Evolutionary conservation across 2,888 invertebrate species (phyloP), one percentile per base, ranked within the genome.

Genomic region (Apodemia hepburni): DNA sequence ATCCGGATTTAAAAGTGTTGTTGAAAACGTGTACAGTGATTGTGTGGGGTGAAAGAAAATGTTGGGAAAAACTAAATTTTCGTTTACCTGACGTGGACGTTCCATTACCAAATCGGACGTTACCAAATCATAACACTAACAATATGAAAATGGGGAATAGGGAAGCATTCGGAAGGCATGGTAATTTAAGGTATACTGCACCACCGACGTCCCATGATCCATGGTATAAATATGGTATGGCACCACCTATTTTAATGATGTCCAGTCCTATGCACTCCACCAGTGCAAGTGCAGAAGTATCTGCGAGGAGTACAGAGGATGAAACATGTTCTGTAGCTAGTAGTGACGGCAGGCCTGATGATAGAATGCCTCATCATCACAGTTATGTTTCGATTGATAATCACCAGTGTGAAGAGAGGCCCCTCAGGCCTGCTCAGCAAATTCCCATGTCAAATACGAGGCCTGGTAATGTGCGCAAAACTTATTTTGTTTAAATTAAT

Each of bases 61-160:
- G 97, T 93, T 97, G 97, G 97, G 96, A 97, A 77, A 97, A 97
- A 85, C 92, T 98, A 77, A 94, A 96, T 82, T 94, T 93, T 92
- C 95, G 96, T 72, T 95, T 97, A 93, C 97, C 97, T 70, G 96
- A 96, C 82, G 95, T 95, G 73, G 92, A 92, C 80, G 88, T 92
- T 79, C 92, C 92, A 69, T 84, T 92, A 66, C 92, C 93, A 71
- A 91, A 92, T 85, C 92, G 92, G 85, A 92, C 92, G 85, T 86
- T 92, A 47, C n/a, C 45, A 17, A 47, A 47, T 78, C 91, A 92
- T 79, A 89, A 85, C 69, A 84, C 91, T 68, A 89, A 87, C 79
- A 90, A 87, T 74, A 75, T 89, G 68, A 92, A 92, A 79, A 84
- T 81, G 79, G 78, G 81, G 76, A 87, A 88, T 70, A 82, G 90